These are phyloP conservation scores for Zophobas morio DNA, from an alignment of 1,140 invertebrate genomes.

Conservation along the genomic window DNA sequence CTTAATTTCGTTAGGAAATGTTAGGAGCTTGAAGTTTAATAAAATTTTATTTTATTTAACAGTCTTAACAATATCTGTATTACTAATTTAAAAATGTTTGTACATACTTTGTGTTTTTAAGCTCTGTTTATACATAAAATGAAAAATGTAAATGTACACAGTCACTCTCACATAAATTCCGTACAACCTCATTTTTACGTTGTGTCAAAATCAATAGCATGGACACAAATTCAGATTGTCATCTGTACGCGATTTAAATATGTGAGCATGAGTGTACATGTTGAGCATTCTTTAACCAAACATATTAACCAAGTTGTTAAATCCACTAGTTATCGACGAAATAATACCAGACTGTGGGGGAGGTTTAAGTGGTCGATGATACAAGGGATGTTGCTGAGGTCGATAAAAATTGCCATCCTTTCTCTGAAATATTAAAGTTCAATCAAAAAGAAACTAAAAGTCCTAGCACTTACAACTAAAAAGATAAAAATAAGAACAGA, in stretches of 20 bases:
- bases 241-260: neutral
- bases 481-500: neutral
- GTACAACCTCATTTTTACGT: too few relatives aligned
- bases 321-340: conserved; percentile 81
- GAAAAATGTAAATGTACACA: neutral
- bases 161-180: too few relatives aligned
- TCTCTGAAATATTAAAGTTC: conserved; percentile 67
- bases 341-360: conserved; percentile 75
- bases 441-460: conserved; percentile 25
- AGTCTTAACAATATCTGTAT: too few relatives aligned
- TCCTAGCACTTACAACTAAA: neutral
- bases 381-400: conserved; percentile 66
- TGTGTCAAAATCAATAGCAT: too few relatives aligned
- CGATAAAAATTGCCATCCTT: conserved; percentile 74
- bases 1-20: too few relatives aligned
- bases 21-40: too few relatives aligned
- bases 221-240: too few relatives aligned
- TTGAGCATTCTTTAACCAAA: conserved; percentile 54
- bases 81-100: too few relatives aligned
- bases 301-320: conserved; percentile 75
- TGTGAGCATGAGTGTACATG: conserved; percentile 7
- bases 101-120: too few relatives aligned
- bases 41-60: too few relatives aligned
- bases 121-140: neutral
- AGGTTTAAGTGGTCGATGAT: conserved; percentile 66